Base-by-base conservation (phyloP, 2,888 invertebrate species). In the Julus scandinavius region DNA sequence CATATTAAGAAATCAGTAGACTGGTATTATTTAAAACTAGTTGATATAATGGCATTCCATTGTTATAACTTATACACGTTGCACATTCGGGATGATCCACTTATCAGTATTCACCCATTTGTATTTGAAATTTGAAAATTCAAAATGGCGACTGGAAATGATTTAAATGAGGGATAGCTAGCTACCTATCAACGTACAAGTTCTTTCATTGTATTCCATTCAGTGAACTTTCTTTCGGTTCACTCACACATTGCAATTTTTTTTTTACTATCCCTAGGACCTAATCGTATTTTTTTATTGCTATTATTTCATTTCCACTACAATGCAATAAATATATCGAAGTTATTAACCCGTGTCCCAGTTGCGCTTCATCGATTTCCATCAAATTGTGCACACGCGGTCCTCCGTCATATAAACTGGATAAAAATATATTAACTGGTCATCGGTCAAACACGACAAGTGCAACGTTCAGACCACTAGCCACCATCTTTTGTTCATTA, bases 251-350 rank as follows among this genome's bases (percentile, higher is more conserved):
- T 41, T 85, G 17, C 85, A 29, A 29, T 85, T 17, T 63, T 63
- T 17, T 63, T 63, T 17, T 63, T 63, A n/a, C 63, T 63, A 6
- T n/a, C 63, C n/a, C 17, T 6, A 29, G 63, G n/a, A 17, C 63
- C 63, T 63, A 63, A 63, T 63, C 63, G 63, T n/a, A 63, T 63
- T 63, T 63, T 29, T 63, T 63, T 63, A 17, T 63, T n/a, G 63
- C 6, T n/a, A 63, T 63, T 63, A 63, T 63, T 63, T 63, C 63
- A 63, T 63, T 63, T 63, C 63, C 63, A 63, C 63, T 63, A 63
- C 63, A 63, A 63, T 63, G 63, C 63, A 63, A 63, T 63, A 63
- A 63, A 63, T 63, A 63, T 63, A 63, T 63, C 63, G 63, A 63
- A 63, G 63, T 63, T 63, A 63, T 63, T 63, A 63, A 63, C n/a